These are phyloP conservation scores for Micronisus gabar DNA, from an alignment of 2,113 vertebrate genomes.

Conservation along the genomic window DNA sequence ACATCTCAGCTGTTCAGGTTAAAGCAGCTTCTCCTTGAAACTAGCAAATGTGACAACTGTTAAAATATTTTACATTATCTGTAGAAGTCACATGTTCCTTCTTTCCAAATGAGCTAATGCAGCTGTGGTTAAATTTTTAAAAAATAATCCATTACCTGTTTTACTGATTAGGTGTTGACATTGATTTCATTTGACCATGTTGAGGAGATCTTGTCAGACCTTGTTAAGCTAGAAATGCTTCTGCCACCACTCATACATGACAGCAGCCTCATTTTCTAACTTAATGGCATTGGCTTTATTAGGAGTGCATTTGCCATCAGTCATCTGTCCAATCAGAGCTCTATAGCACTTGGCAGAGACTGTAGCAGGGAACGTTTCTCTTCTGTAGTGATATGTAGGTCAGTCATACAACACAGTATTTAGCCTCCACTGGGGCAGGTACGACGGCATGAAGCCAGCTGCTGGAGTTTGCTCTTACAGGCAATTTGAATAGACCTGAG, in stretches of 20 bases:
- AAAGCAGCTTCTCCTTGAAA: conserved; percentile 27
- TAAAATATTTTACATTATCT: conserved; percentile 39
- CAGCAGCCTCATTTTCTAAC: conserved; percentile 56
- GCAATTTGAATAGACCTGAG: background rate
- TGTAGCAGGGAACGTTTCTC: conserved; percentile 18
- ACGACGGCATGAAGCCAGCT: background rate
- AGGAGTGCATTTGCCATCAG: conserved; percentile 26
- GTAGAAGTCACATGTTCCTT: background rate
- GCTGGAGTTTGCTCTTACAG: background rate
- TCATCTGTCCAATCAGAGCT: conserved; percentile 50
- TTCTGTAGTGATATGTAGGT: conserved; percentile 59
- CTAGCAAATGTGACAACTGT: conserved; percentile 25
- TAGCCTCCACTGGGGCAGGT: conserved; percentile 33
- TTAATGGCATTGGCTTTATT: conserved; percentile 45
- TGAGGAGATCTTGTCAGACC: conserved; percentile 55
- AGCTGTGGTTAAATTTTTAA: background rate
- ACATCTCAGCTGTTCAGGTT: conserved; percentile 16
- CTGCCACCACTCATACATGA: conserved; percentile 52
- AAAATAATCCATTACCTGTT: conserved; percentile 57
- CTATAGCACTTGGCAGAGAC: conserved; percentile 42
- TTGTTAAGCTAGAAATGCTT: conserved; percentile 51
- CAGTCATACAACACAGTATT: conserved; percentile 37
- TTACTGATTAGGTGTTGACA: conserved; percentile 57
- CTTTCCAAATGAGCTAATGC: conserved; percentile 30
- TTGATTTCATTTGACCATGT: conserved; percentile 36